Evolutionary conservation across 2,113 vertebrate genomes (phyloP), one percentile per base, ranked within the genome.

Genomic region (Romanogobio albipinnatus): DNA sequence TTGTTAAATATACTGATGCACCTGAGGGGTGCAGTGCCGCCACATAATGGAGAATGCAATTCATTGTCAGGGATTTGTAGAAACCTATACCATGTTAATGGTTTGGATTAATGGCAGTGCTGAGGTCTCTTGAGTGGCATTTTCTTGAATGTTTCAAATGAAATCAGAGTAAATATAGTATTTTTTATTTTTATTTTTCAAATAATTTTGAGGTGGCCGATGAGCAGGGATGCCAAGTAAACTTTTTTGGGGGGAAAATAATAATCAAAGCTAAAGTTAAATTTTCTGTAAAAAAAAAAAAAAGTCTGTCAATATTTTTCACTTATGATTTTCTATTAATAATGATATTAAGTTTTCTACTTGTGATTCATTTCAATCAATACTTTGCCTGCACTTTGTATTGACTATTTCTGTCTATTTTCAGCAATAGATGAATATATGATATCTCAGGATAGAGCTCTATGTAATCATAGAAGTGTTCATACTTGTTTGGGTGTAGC

Each of bases 311-410:
- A 70, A n/a, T 64, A 10, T 83, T 76, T 13, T 84, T 84, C 15
- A 68, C 29, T 61, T 51, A n/a, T 24, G 36, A 81, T 49, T 51
- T 75, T 85, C 77, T 61, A 75, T 85, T 81, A 81, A 74, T 85
- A 80, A 79, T 49, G 84, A 85, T 81, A 75, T 85, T 62, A 61
- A 36, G 26, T 81, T 85, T 85, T 85, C 64, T 74, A 61, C 70
- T 85, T 75, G 84, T 64, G 68, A 73, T 85, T 74, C 77, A 81
- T 85, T 85, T 85, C 84, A 85, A 81, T 85, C 84, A 64, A 85
- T 85, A 85, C 33, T 62, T 80, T 81, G 59, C 77, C 56, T 74
- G 68, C 77, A 62, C 76, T 26, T 19, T 64, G 56, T 81, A 84
- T 87, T 80, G 86, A 86, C 68, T 80, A 77, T 62, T 83, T 86